Conservation (phyloP, 2,113 vertebrate genomes). For the Rousettus leschenaultii region DNA sequence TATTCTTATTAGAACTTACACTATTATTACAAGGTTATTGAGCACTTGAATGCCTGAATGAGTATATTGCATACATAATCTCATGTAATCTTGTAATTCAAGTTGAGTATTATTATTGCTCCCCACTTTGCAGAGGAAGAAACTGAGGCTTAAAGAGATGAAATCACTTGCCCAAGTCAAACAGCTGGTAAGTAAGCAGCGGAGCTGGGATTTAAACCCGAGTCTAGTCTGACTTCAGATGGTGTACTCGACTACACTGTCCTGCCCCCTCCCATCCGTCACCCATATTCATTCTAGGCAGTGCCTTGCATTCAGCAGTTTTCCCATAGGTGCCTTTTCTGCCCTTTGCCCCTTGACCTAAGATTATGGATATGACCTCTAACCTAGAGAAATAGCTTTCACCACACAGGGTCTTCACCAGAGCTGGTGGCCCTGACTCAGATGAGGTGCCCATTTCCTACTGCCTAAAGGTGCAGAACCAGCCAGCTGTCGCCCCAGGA, state of each 20-base stretch:
- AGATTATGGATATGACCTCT: neutral
- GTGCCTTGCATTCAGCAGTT: neutral
- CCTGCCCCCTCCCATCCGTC: neutral
- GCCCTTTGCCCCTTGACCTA: neutral
- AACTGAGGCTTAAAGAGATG: neutral
- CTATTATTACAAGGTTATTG: neutral
- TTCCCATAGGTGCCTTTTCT: neutral
- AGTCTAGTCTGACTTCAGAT: neutral
- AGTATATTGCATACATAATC: neutral
- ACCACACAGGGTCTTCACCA: neutral
- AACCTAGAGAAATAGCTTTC: neutral
- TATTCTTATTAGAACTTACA: neutral
- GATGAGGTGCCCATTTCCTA: neutral
- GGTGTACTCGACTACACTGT: neutral
- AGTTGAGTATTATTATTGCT: neutral
- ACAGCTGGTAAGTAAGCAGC: neutral
- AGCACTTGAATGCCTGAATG: neutral
- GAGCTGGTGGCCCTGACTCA: neutral
- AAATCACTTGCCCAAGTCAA: neutral
- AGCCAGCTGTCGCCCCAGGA: neutral
- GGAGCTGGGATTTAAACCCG: neutral
- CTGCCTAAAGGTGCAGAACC: neutral
- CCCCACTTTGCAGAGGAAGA: neutral
- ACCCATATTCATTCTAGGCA: rapidly evolving
- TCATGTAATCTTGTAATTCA: neutral